phyloP scores from a whole-genome alignment of 2,888 invertebrate species.

The Calameuta filiformis region DNA sequence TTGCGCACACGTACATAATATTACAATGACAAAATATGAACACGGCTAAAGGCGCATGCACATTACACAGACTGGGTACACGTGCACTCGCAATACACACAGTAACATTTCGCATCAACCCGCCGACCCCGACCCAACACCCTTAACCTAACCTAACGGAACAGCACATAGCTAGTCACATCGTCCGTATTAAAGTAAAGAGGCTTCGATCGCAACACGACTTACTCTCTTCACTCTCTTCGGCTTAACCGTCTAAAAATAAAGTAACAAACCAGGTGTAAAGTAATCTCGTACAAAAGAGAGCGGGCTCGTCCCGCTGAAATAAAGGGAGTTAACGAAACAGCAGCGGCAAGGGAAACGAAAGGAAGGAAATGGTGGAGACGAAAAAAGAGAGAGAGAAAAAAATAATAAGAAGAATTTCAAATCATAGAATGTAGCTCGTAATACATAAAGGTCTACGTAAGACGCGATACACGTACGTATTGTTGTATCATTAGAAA shows the following conservation, averaged over 20 bases:
- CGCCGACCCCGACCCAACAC: background rate
- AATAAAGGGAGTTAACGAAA: background rate
- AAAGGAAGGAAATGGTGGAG: background rate
- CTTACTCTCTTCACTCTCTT: conserved; percentile 1
- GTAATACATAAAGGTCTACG: background rate
- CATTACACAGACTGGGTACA: background rate
- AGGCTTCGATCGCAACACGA: conserved; percentile 21
- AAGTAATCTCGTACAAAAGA: background rate
- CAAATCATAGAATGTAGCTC: background rate
- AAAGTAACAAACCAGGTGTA: conserved; percentile 25
- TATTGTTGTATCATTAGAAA: conserved; percentile 15
- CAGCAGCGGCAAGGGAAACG: background rate
- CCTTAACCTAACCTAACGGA: background rate
- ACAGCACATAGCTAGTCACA: background rate
- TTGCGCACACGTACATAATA: background rate
- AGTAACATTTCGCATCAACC: background rate
- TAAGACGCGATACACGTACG: background rate
- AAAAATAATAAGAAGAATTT: background rate
- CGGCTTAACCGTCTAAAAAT: conserved; percentile 29
- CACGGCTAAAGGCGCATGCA: background rate
- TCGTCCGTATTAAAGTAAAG: conserved; percentile 6
- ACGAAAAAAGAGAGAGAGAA: background rate
- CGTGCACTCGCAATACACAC: background rate
- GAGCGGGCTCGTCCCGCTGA: background rate
- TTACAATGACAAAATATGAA: background rate